Percentiles rank a stretch among this genome's conserved stretches.
Evolutionary conservation across 2,888 invertebrate genomes (phyloP).

Genomic region (Epinotia nisella): DNA sequence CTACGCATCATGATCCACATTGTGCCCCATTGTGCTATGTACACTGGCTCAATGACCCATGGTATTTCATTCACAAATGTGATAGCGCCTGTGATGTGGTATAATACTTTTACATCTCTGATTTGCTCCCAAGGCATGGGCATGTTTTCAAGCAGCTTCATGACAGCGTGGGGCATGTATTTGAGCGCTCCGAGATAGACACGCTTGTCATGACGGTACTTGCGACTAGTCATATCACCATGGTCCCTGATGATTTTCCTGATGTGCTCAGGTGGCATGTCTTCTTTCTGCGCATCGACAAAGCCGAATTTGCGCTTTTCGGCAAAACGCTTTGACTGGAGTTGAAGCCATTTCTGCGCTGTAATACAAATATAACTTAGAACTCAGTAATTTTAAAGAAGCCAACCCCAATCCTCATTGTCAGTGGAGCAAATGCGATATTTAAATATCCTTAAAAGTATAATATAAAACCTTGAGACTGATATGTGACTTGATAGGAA

Average conservation of each 20-base stretch:
- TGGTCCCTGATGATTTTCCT: constrained; percentile 99
- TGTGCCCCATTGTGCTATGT: constrained; percentile 99
- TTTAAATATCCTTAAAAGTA: too few species aligned
- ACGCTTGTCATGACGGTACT: constrained; percentile 99
- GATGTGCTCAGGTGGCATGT: constrained; percentile 99
- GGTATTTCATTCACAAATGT: constrained; percentile 99
- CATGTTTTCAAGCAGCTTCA: constrained; percentile 99
- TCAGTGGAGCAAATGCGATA: too few species aligned
- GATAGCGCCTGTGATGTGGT: constrained; percentile 99
- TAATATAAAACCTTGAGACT: too few species aligned
- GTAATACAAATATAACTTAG: constrained; percentile 47
- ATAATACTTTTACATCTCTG: constrained; percentile 97
- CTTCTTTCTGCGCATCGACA: constrained; percentile 99
- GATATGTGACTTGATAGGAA: too few species aligned
- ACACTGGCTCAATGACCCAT: constrained; percentile 99
- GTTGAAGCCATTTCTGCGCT: constrained; percentile 99
- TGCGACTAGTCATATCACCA: constrained; percentile 99
- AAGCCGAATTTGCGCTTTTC: constrained; percentile 99
- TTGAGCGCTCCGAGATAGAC: constrained; percentile 99
- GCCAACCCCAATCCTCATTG: neutral
- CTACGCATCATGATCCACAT: constrained; percentile 99
- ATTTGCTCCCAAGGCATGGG: constrained; percentile 99
- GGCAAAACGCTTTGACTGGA: constrained; percentile 99
- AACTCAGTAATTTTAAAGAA: constrained; percentile 1
- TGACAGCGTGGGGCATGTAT: constrained; percentile 99